Evolutionary conservation across 1,140 invertebrate genomes (phyloP).

Genomic region (Pseudomyrmex pallidus): DNA sequence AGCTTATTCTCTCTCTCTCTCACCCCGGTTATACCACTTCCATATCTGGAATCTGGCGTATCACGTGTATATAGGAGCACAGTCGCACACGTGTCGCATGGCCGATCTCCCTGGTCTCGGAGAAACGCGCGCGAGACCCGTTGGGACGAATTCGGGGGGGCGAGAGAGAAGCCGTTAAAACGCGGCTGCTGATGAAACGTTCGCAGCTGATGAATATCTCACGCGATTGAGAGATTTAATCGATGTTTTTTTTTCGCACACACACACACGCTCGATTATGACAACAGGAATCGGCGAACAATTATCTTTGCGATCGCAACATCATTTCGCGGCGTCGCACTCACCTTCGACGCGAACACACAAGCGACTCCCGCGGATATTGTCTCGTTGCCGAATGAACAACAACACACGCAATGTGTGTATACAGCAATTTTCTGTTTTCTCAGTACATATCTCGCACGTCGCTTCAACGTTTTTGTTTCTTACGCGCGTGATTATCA

Average conservation of each 20-base stretch:
- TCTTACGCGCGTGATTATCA: background rate
- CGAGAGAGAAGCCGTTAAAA: too few species aligned
- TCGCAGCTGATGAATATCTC: too few species aligned
- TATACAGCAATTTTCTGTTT: background rate
- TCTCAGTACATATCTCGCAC: too few species aligned
- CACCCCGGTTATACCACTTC: conserved; percentile 69
- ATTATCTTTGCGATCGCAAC: background rate
- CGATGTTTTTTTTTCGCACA: too few species aligned
- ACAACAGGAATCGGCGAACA: background rate
- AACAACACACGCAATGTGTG: too few species aligned
- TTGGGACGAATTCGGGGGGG: background rate
- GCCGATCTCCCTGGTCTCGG: too few species aligned
- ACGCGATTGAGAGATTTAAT: too few species aligned
- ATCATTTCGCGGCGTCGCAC: background rate
- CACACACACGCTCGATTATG: too few species aligned
- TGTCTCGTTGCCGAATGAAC: background rate
- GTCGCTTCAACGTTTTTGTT: background rate
- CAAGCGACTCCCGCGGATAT: too few species aligned
- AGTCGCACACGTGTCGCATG: conserved; percentile 23
- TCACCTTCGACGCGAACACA: background rate
- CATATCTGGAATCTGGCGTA: conserved; percentile 71
- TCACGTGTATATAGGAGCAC: conserved; percentile 9
- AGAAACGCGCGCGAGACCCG: background rate
- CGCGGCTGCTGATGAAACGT: too few species aligned
- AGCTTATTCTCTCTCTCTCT: conserved; percentile 69